phyloP scores from a whole-genome alignment of 2,797 vertebrate species.

The Clarias pachynema region DNA sequence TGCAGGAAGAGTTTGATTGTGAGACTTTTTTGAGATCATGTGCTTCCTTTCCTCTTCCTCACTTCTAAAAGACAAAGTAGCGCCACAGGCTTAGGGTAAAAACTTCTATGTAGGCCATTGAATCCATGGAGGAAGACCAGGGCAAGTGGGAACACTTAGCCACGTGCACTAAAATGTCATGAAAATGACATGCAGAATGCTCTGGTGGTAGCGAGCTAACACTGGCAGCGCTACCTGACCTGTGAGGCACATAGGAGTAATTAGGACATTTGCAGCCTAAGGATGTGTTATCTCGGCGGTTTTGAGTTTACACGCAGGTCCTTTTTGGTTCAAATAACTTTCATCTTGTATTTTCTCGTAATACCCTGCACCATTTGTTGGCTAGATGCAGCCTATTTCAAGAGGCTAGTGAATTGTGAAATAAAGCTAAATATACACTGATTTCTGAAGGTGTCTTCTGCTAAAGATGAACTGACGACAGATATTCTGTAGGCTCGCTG shows the following conservation, averaged over 20 bases:
- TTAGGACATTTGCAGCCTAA: slow-evolving; percentile 59
- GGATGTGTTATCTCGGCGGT: slow-evolving; percentile 49
- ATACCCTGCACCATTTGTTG: not conserved
- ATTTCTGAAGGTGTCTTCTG: not conserved
- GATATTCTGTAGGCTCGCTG: not conserved
- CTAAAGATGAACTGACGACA: not conserved
- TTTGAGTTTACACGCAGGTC: slow-evolving; percentile 45
- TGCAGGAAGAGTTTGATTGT: too few relatives aligned
- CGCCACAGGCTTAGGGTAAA: slow-evolving; percentile 74
- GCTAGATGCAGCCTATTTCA: not conserved
- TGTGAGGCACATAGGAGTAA: slow-evolving; percentile 58
- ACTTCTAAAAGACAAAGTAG: slow-evolving; percentile 51
- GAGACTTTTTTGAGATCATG: slow-evolving; percentile 19
- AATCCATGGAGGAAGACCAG: slow-evolving; percentile 75
- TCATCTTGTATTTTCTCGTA: slow-evolving; percentile 31
- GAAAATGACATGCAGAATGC: slow-evolving; percentile 49
- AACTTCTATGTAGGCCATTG: slow-evolving; percentile 80
- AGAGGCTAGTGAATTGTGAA: not conserved
- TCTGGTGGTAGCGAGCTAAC: slow-evolving; percentile 52
- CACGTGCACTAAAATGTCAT: slow-evolving; percentile 53
- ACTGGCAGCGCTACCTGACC: slow-evolving; percentile 53
- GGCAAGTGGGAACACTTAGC: slow-evolving; percentile 72
- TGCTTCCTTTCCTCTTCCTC: slow-evolving; percentile 60
- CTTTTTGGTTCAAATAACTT: slow-evolving; percentile 18
- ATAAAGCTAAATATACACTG: not conserved